These are phyloP conservation scores for Gobiocypris rarus DNA, from an alignment of 2,113 vertebrate species.

Conservation along the genomic window DNA sequence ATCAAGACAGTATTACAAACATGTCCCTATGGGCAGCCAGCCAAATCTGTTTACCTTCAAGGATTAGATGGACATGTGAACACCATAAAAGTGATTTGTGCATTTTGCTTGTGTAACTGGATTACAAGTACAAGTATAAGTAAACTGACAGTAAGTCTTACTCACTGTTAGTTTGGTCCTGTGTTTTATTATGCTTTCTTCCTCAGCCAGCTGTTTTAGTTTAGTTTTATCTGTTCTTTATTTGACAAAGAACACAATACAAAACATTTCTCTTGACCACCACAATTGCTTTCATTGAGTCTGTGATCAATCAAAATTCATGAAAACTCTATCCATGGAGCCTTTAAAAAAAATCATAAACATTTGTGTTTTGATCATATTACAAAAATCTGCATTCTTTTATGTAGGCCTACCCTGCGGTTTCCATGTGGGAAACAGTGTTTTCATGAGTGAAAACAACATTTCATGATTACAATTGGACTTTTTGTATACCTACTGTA, in stretches of 20 bases:
- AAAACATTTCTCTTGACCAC: conserved; percentile 19
- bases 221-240: conserved; percentile 1
- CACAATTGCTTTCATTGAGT: not conserved
- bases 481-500: not conserved
- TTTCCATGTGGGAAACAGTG: not conserved
- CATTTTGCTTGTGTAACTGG: not conserved
- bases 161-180: not conserved
- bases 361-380: not conserved
- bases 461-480: not conserved
- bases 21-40: not conserved
- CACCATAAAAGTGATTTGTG: not conserved
- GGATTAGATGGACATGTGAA: not conserved
- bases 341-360: not conserved
- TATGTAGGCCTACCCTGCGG: not conserved
- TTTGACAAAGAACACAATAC: not conserved
- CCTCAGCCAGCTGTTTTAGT: not conserved
- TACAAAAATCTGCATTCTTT: not conserved
- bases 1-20: not conserved
- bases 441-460: not conserved
- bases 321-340: not conserved
- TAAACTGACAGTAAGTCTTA: no score
- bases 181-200: not conserved
- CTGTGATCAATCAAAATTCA: conserved; percentile 4
- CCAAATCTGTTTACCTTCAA: not conserved
- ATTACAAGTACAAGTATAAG: no score